These are phyloP conservation scores for Periplaneta americana DNA, from an alignment of 1,140 invertebrate species.

Conservation along the genomic window DNA sequence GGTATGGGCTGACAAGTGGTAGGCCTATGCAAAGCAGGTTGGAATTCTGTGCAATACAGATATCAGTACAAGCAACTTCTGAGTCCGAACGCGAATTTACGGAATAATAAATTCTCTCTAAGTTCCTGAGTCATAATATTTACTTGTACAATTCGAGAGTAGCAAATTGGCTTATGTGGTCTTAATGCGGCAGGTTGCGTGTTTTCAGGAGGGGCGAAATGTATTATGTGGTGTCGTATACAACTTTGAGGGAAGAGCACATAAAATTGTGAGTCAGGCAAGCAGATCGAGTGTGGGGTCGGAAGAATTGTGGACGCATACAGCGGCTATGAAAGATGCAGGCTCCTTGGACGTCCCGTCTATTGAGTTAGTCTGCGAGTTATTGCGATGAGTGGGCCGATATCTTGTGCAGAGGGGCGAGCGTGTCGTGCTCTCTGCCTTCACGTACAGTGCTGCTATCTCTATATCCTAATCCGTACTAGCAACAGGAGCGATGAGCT, in stretches of 20 bases:
- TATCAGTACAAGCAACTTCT: too few species aligned
- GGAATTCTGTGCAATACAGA: too few species aligned
- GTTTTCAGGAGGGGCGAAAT: background rate
- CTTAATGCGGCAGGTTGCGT: background rate
- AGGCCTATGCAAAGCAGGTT: too few species aligned
- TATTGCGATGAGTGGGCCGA: background rate
- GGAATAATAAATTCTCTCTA: too few species aligned
- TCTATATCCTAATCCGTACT: background rate
- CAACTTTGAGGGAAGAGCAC: background rate
- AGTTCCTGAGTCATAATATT: too few species aligned
- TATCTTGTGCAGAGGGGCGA: background rate
- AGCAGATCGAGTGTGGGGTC: background rate
- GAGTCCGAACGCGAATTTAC: too few species aligned
- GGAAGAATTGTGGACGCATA: background rate
- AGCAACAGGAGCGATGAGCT: too few species aligned
- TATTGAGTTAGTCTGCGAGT: background rate
- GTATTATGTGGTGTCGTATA: background rate
- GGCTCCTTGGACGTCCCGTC: background rate
- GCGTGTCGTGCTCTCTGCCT: background rate
- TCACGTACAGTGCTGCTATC: background rate
- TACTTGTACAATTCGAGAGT: too few species aligned
- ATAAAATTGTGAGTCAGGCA: background rate
- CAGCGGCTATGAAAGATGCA: background rate
- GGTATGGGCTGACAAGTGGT: too few species aligned
- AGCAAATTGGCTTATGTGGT: background rate